These are phyloP conservation scores for Ligdia adustata DNA, from an alignment of 2,888 invertebrate species.

Conservation along the genomic window DNA sequence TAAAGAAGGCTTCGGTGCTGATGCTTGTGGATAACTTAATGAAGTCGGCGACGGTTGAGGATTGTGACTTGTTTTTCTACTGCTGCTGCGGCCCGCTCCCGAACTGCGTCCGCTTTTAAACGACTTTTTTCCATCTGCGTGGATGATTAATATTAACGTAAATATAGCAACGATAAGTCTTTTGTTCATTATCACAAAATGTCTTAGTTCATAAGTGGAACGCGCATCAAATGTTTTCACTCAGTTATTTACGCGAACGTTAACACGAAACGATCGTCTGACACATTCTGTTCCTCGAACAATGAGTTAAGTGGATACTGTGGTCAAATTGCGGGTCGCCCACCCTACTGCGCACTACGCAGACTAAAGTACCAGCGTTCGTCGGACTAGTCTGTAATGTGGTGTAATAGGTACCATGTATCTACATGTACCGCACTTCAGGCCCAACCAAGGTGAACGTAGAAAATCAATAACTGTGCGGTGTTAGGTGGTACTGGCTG, in stretches of 20 bases:
- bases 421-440: slow-evolving; percentile 45
- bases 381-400: too few relatives aligned
- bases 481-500: not conserved
- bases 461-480: slow-evolving; percentile 29
- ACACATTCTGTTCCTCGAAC: slow-evolving; percentile 63
- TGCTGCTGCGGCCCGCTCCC: slow-evolving; percentile 61
- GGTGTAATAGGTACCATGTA: slow-evolving; percentile 36
- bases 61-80: slow-evolving; percentile 59
- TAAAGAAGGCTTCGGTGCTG: slow-evolving; percentile 61
- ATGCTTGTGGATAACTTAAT: slow-evolving; percentile 66
- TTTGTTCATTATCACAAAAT: slow-evolving; percentile 47
- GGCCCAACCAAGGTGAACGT: slow-evolving; percentile 43
- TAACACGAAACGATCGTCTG: slow-evolving; percentile 45
- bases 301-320: slow-evolving; percentile 47
- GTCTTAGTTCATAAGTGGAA: slow-evolving; percentile 2
- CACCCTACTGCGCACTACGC: slow-evolving; percentile 57
- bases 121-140: slow-evolving; percentile 62
- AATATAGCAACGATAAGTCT: slow-evolving; percentile 47
- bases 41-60: slow-evolving; percentile 72
- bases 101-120: slow-evolving; percentile 65
- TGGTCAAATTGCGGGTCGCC: slow-evolving; percentile 58
- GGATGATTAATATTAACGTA: slow-evolving; percentile 47
- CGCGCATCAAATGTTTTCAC: slow-evolving; percentile 13
- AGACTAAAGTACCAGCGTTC: slow-evolving; percentile 4
- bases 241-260: slow-evolving; percentile 21